Percentiles rank a stretch among this genome's conserved stretches.
These are phyloP conservation scores for Torymus texanus DNA, from an alignment of 2,888 invertebrate genomes.

Conservation along the genomic window DNA sequence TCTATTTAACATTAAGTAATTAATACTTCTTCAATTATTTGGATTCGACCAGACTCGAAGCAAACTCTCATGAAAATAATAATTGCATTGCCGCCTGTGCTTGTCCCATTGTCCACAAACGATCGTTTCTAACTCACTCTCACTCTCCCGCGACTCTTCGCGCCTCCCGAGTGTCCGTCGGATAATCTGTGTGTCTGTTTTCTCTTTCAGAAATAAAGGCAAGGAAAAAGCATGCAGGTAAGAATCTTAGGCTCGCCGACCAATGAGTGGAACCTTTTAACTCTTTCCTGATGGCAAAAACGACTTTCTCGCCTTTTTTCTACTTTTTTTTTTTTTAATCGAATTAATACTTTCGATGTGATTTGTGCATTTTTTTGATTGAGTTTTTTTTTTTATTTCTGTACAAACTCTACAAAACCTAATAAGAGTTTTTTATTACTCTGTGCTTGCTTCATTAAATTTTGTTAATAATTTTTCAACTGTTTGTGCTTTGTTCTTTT, in stretches of 20 bases:
- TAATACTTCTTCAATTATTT: no score
- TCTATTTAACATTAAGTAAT: no score
- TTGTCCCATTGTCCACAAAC: slow-evolving; percentile 27
- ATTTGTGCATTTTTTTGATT: no score
- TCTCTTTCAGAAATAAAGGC: slow-evolving; percentile 83
- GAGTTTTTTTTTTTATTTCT: no score
- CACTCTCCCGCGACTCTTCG: no score
- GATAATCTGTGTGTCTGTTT: slow-evolving; percentile 50
- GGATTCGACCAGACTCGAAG: no score
- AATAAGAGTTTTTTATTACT: background rate
- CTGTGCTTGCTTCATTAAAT: background rate
- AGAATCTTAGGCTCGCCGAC: slow-evolving; percentile 60
- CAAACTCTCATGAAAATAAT: slow-evolving; percentile 1
- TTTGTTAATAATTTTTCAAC: background rate
- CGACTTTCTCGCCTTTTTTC: background rate
- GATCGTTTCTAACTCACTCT: slow-evolving; percentile 1
- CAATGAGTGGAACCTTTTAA: no score
- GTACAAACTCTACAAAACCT: no score
- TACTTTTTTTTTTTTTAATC: background rate
- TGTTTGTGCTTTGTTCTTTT: background rate
- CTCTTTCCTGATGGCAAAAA: slow-evolving; percentile 12
- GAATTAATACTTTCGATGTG: no score
- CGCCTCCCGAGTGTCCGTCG: slow-evolving; percentile 1
- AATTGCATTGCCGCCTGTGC: slow-evolving; percentile 39
- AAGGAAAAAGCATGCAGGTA: slow-evolving; percentile 84